Evolutionary conservation across 2,888 invertebrate species (phyloP).

Genomic region (Neelides folsomi): DNA sequence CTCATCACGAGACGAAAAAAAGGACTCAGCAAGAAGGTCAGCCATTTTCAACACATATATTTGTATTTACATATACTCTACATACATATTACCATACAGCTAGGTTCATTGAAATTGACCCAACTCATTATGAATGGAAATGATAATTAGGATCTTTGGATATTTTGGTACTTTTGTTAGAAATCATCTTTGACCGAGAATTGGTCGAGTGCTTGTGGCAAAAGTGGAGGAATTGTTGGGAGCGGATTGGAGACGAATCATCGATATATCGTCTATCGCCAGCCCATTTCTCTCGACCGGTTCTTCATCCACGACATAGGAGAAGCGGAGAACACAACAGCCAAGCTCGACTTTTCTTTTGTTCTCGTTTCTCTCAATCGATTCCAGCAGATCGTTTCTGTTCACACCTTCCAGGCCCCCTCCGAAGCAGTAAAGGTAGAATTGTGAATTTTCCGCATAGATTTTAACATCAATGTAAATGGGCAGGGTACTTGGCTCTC

Average conservation of each 20-base stretch:
- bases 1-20: conserved; percentile 48
- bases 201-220: conserved; percentile 37
- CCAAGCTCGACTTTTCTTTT: conserved; percentile 39
- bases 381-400: conserved; percentile 41
- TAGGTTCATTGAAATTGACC: no score
- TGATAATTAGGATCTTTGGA: conserved; percentile 1
- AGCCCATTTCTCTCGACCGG: conserved; percentile 40
- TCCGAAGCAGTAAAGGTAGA: conserved; percentile 38
- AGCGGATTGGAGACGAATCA: conserved; percentile 33
- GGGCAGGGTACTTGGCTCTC: conserved; percentile 41
- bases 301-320: conserved; percentile 40
- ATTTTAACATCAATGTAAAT: no score
- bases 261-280: conserved; percentile 40
- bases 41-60: no score
- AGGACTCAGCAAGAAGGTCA: conserved; percentile 38
- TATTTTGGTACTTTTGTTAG: no score
- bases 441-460: neutral
- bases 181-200: conserved; percentile 40
- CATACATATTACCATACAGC: no score
- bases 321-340: conserved; percentile 35
- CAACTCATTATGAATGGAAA: no score
- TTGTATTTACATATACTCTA: no score
- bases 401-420: conserved; percentile 40
- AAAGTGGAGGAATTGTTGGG: conserved; percentile 31
- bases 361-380: conserved; percentile 40